Evolutionary conservation across 2,888 invertebrate species (phyloP), one percentile per base, ranked within the genome.

Genomic region (Nomada hirtipes): DNA sequence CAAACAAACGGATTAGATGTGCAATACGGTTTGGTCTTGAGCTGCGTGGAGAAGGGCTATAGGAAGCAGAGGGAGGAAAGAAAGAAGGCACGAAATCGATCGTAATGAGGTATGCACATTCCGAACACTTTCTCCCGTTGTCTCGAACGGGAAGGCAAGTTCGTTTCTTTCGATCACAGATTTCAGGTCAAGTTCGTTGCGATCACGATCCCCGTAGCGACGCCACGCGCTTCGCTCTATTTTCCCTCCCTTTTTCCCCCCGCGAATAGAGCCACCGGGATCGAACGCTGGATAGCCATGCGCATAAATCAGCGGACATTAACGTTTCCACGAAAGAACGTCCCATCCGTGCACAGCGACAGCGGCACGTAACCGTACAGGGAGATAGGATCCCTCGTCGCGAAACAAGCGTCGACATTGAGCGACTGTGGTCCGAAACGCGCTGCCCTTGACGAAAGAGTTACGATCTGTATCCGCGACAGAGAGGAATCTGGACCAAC

Each of bases 401-500:
- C 60, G 65, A 61, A 29, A 57, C 70, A 44, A 55, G 68, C 64
- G 47, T 50, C 70, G 78, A 80, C 81, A 69, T 79, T 76, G 82
- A 72, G 60, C 52, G 83, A 88, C 83, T 60, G 76, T 81, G 36
- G 68, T 79, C 82, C 80, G 77, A 79, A 79, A 64, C 59, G 53
- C 47, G 11, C 42, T 76, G 81, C 61, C 81, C 85, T 87, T 87
- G 87, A 77, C 60, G 50, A 73, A 76, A 74, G 79, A 84, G 68
- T 83, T 76, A 76, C 78, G 60, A 75, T 53, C 57, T 44, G 77
- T 61, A 78, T 82, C 79, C 78, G 69, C 20, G 64, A 29, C 47
- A 61, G 78, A 78, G 80, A 82, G 70, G 83, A 88, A 88, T 88
- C 88, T 83, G 86, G 86, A 88, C 84, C 88, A 87, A 88, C 88